Percentiles rank a stretch among this genome's conserved stretches.
phyloP scores from a whole-genome alignment of 2,888 invertebrate genomes.

The Mylabris sibirica region DNA sequence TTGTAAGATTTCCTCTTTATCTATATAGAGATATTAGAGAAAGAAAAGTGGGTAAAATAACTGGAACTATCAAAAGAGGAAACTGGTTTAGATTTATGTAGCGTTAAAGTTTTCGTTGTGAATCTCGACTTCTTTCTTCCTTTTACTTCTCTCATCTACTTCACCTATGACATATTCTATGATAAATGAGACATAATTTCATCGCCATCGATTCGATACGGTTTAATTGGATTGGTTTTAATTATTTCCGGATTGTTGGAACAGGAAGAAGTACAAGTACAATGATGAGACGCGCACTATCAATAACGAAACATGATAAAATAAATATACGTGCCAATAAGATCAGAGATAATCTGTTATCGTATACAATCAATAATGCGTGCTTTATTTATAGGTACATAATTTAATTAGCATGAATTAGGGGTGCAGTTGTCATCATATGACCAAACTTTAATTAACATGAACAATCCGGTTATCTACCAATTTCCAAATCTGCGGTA shows the following conservation, averaged over 20 bases:
- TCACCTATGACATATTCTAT: constrained; percentile 3
- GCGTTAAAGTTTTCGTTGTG: constrained; percentile 2
- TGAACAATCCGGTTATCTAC: no score
- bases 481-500: no score
- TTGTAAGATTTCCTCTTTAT: not conserved
- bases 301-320: not conserved
- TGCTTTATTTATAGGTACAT: no score
- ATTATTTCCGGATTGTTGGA: not conserved
- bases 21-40: not conserved
- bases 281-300: not conserved
- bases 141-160: not conserved
- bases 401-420: no score
- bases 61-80: not conserved
- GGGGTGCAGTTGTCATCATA: no score
- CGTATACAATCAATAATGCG: no score
- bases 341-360: no score
- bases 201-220: not conserved
- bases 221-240: not conserved
- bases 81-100: constrained; percentile 12
- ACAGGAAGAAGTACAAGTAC: not conserved
- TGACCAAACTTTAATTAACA: not conserved
- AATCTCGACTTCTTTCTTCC: not conserved
- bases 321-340: not conserved
- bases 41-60: not conserved
- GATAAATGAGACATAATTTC: constrained; percentile 4